These are phyloP conservation scores for Listrodromus nycthemerus DNA, from an alignment of 2,888 invertebrate species.

Conservation along the genomic window DNA sequence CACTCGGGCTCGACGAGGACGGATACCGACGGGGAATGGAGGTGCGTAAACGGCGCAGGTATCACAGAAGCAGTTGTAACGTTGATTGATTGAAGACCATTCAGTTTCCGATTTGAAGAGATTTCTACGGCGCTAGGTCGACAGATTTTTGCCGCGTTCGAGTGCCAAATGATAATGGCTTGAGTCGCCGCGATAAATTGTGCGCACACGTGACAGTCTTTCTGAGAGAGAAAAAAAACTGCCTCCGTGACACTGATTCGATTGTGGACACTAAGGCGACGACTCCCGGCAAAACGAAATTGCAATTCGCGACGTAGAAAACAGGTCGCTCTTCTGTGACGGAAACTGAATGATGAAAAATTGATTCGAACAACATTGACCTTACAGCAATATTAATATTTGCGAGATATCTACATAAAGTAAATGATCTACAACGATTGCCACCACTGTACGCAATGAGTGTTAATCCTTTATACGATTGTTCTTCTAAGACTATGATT, in stretches of 20 bases:
- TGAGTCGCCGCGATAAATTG: slow-evolving; percentile 39
- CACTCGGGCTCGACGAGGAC: slow-evolving; percentile 84
- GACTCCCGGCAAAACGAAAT: neutral
- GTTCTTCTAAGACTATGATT: slow-evolving; percentile 68
- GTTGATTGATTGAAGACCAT: slow-evolving; percentile 82
- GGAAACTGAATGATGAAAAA: slow-evolving; percentile 63
- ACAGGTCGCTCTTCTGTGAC: slow-evolving; percentile 48
- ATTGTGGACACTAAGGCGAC: neutral
- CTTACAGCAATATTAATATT: slow-evolving; percentile 42
- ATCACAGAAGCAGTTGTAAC: slow-evolving; percentile 79
- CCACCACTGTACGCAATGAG: slow-evolving; percentile 67
- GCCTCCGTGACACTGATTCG: neutral
- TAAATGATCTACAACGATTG: slow-evolving; percentile 47
- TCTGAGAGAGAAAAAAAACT: neutral
- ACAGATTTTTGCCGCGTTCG: slow-evolving; percentile 3
- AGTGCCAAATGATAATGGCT: slow-evolving; percentile 21
- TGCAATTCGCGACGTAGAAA: slow-evolving; percentile 12
- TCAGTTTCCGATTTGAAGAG: slow-evolving; percentile 81
- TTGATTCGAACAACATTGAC: slow-evolving; percentile 43
- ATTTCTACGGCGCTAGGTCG: slow-evolving; percentile 42
- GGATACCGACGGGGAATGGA: slow-evolving; percentile 84
- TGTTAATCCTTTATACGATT: slow-evolving; percentile 60
- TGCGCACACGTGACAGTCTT: slow-evolving; percentile 36
- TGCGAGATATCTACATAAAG: slow-evolving; percentile 36
- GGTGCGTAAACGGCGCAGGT: slow-evolving; percentile 81